phyloP scores from a whole-genome alignment of 2,797 vertebrate species.

The Cuniculus paca region DNA sequence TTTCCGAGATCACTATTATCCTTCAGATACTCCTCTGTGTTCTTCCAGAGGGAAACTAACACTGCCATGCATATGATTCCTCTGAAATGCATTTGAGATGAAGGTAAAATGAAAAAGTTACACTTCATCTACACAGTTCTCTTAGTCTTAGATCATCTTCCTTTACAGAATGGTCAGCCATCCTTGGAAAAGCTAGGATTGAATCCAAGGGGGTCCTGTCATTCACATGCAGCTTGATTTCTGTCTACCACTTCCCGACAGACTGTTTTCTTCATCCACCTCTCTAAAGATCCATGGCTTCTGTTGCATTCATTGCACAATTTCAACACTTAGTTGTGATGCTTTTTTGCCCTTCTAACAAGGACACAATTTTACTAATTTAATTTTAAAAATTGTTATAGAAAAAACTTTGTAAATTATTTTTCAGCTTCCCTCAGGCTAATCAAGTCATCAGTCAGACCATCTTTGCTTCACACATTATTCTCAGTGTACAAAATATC shows the following conservation, averaged over 20 bases:
- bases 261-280: not conserved
- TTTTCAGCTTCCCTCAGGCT: not conserved
- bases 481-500: not conserved
- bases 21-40: not conserved
- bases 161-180: not conserved
- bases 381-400: not conserved
- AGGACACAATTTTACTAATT: not conserved
- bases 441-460: not conserved
- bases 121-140: not conserved
- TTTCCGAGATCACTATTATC: not conserved
- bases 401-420: not conserved
- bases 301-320: not conserved
- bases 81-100: not conserved
- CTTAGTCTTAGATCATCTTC: not conserved
- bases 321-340: not conserved
- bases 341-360: not conserved
- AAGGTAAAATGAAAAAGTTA: not conserved
- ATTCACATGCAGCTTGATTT: not conserved
- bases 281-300: not conserved
- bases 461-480: not conserved
- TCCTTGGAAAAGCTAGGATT: not conserved
- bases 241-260: not conserved
- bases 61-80: not conserved
- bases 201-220: not conserved
- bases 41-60: not conserved